Conservation (phyloP, 2,113 vertebrate species). For the Psammodynastes pulverulentus region DNA sequence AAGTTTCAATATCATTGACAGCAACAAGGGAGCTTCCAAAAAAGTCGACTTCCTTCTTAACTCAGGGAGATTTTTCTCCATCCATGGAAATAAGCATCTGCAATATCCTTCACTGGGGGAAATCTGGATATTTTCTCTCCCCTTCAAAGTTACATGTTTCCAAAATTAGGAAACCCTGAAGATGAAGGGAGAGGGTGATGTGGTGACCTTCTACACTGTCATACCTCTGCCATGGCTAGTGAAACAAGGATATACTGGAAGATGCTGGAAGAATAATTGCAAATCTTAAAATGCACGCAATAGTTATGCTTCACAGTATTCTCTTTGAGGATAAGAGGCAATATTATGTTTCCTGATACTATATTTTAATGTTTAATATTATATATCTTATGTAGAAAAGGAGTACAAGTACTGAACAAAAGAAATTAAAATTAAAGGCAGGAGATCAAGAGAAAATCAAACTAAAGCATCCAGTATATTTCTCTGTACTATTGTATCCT, state of each 20-base stretch:
- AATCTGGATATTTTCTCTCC: background rate
- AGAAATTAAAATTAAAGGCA: background rate
- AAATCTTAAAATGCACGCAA: background rate
- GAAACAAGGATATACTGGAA: background rate
- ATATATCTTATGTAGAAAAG: background rate
- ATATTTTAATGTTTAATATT: background rate
- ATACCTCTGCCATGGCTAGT: background rate
- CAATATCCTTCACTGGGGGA: background rate
- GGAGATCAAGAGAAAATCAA: background rate
- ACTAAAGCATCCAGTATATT: background rate
- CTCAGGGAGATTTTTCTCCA: background rate
- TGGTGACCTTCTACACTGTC: background rate
- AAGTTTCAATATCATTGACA: background rate
- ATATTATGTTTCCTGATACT: background rate
- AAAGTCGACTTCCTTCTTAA: background rate
- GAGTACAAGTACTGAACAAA: background rate
- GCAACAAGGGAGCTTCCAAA: background rate
- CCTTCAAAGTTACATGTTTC: background rate
- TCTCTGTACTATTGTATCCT: background rate
- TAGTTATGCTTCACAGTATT: background rate
- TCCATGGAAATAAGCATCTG: background rate
- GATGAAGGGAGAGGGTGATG: background rate
- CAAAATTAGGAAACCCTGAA: background rate
- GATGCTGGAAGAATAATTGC: background rate
- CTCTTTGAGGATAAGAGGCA: background rate